Base-by-base conservation (phyloP, 2,797 vertebrate genomes). In the Halcyon badia region DNA sequence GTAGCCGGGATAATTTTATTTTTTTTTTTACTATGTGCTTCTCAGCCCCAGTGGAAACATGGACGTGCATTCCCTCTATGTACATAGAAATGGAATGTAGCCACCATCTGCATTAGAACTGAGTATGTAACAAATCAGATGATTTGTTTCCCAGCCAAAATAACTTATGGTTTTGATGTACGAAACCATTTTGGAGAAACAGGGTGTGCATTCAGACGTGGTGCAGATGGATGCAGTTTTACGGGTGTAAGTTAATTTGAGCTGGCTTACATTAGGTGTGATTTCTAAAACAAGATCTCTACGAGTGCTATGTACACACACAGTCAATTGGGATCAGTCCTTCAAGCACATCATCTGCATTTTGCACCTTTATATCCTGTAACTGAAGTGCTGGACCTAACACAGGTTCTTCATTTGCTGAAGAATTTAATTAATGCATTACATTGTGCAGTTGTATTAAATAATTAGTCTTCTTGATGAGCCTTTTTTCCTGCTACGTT, bases 401-500 rank as follows among this genome's bases (percentile, higher is more conserved):
- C 17, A 52, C 16, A 77, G 19, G 8, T 62, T 87, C 42, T 51
- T 88, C 7, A 49, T 73, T 88, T 95, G 35, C 30, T 71, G 44
- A 91, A 90, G 46, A 69, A 90, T 73, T 73, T 87, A 95, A 95
- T 94, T 95, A 88, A 64, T 72, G 5, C 11, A 49, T 89, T 87
- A 68, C 25, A 54, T 70, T 91, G 62, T 90, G 28, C 24, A 61
- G 31, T 80, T 83, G 42, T 61, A 71, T 44, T 89, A 90, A 95
- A 91, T 79, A 91, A 93, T 95, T 87, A 71, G 46, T 82, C 39
- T 76, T 91, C 79, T n/a, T 91, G 62, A 75, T 78, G n/a, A 95
- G 56, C 9, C 35, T 28, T 92, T 94, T 85, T 51, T 60, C 18
- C 28, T 89, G 24, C 6, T 87, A 49, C 15, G 11, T 75, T 20